Evolutionary conservation across 2,797 vertebrate species (phyloP), one percentile per base, ranked within the genome.

Genomic region (Caiman crocodilus): DNA sequence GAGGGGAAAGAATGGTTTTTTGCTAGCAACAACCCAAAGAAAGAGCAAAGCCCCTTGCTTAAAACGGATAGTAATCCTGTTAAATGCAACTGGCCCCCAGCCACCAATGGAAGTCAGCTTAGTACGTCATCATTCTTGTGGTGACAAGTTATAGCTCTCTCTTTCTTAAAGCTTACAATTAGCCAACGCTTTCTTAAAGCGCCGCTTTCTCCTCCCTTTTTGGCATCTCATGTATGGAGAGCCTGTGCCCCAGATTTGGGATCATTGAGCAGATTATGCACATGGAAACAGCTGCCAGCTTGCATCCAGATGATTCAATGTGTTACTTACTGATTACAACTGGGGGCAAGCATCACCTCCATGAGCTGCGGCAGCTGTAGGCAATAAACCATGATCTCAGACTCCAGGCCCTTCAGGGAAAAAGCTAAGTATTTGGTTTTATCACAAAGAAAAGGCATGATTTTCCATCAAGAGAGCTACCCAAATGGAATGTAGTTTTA

Each of bases 401-500:
- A 65, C 35, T 32, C 2, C 7, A 59, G 0, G 0, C n/a, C 7
- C 69, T 59, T 71, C 35, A 60, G 26, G 84, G 58, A 42, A 32
- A 9, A 12, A 20, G 55, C 35, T 15, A 71, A 90, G 65, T 57
- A n/a, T 32, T n/a, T 32, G 30, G 11, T 60, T 75, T 35, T 69
- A 2, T 65, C 32, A 50, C 30, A 67, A 11, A 74, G 30, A 11
- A 35, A 11, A 71, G 18, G 12, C 15, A 20, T 58, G 5, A 50
- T 81, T 90, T 50, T 30, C 84, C 83, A 82, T 76, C 71, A 83
- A 15, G 85, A 42, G 0, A 79, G 9, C 67, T 63, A 4, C 65
- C 1, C 0, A 11, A 59, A 11, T 14, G 7, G 9, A 2, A 0
- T 0, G 0, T 10, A 5, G 35, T 65, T 82, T 71, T 20, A 35